Conservation (phyloP, 2,888 invertebrate genomes). For the Helicoverpa assulta region DNA sequence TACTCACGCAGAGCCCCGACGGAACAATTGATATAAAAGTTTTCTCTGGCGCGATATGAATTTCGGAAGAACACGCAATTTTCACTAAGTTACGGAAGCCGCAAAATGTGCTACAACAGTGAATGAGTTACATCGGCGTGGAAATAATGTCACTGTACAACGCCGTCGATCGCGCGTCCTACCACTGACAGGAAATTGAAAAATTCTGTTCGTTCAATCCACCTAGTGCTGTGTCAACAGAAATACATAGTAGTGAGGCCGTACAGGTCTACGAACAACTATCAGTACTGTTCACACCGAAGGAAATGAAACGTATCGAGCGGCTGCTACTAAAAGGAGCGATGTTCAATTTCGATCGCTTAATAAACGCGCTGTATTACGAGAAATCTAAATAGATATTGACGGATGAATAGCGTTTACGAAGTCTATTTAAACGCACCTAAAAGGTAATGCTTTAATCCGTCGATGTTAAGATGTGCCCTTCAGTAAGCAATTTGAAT, state of each 20-base stretch:
- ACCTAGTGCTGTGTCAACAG: constrained; percentile 29
- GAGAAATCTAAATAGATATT: constrained; percentile 29
- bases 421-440: constrained; percentile 15
- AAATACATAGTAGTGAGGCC: constrained; percentile 20
- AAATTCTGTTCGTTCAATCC: constrained; percentile 59
- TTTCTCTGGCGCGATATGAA: neutral
- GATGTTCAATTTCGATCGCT: constrained; percentile 36
- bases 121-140: constrained; percentile 27
- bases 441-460: constrained; percentile 29
- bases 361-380: constrained; percentile 15
- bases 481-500: constrained; percentile 29
- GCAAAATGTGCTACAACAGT: constrained; percentile 31
- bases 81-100: constrained; percentile 22
- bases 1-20: constrained; percentile 1
- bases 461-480: constrained; percentile 13
- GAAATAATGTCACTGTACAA: constrained; percentile 37
- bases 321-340: constrained; percentile 18
- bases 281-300: neutral
- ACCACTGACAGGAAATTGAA: constrained; percentile 63
- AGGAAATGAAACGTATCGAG: constrained; percentile 7
- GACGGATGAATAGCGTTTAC: constrained; percentile 26
- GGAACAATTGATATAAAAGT: constrained; percentile 13
- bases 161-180: constrained; percentile 17
- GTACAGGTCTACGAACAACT: neutral
- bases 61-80: constrained; percentile 24